phyloP scores from a whole-genome alignment of 2,888 invertebrate genomes.

The Physocephala rufipes region DNA sequence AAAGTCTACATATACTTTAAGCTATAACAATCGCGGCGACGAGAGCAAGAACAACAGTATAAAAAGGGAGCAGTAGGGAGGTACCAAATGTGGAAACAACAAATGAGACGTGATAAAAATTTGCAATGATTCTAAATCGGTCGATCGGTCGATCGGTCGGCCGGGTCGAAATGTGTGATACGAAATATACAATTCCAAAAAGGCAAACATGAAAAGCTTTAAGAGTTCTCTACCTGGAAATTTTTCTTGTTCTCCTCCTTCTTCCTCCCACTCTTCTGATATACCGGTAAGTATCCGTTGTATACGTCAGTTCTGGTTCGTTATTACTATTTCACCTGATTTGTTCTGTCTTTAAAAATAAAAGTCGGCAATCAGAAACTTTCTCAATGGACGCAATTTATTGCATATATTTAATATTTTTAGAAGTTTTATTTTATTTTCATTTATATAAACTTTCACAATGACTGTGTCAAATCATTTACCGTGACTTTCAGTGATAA shows the following conservation, averaged over 20 bases:
- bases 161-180: too few species aligned
- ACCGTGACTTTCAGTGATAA: constrained; percentile 3
- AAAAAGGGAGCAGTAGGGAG: neutral
- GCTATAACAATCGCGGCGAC: neutral
- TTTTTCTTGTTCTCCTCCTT: neutral
- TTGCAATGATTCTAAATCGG: constrained; percentile 7
- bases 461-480: neutral
- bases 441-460: constrained; percentile 1
- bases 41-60: neutral
- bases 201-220: neutral
- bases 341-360: too few species aligned
- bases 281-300: too few species aligned
- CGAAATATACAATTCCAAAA: neutral
- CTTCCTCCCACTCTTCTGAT: neutral
- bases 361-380: too few species aligned
- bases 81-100: neutral
- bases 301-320: too few species aligned
- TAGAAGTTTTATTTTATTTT: too few species aligned
- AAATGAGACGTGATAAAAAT: constrained; percentile 19
- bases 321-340: too few species aligned
- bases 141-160: too few species aligned
- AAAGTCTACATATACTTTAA: too few species aligned
- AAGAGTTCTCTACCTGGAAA: neutral
- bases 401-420: too few species aligned
- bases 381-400: too few species aligned